Evolutionary conservation across 1,140 invertebrate genomes (phyloP), one percentile per base, ranked within the genome.

Genomic region (Daktulosphaira vitifoliae): DNA sequence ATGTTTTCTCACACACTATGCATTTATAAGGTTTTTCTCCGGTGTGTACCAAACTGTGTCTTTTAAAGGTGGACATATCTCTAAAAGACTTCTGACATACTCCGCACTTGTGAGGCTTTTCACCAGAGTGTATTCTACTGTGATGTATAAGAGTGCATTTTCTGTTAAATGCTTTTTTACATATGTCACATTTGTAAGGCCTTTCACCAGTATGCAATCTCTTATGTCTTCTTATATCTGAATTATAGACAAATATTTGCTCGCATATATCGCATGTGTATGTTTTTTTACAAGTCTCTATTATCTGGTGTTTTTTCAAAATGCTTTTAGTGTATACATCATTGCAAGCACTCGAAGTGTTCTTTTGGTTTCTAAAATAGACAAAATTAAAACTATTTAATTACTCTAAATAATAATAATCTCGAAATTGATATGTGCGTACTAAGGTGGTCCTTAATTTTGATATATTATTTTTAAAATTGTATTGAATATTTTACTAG

Each of bases 141-240:
- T 92, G 89, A 73, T 90, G 89, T 72, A 89, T 85, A 5, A 90
- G 73, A 5, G 90, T 75, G 64, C 18, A n/a, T 48, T 64, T 77
- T 77, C 77, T 77, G 68, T 80, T 89, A 1, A 81, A 86, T 7
- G 81, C 84, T 8, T 84, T 84, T 1, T 79, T 81, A 74, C 92
- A 90, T 50, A 84, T 78, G 62, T 89, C 84, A 71, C 89, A 93
- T 59, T 84, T 79, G 72, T 86, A 90, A 0, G 90, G 90, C 37
- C 87, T 84, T 71, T 90, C 88, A n/a, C 88, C 88, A 0, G 87
- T 89, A 70, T 94, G 90, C 20, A 84, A 88, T 38, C 88, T 78
- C 73, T 86, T 82, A 69, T 91, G 88, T 73, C 89, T 86, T 37
- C 81, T 72, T 11, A 90, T 84, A 71, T 89, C 86, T 0, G 85